Percentiles rank a stretch among this genome's conserved stretches.
phyloP scores from a whole-genome alignment of 2,888 invertebrate genomes.

The Nudaria mundana region DNA sequence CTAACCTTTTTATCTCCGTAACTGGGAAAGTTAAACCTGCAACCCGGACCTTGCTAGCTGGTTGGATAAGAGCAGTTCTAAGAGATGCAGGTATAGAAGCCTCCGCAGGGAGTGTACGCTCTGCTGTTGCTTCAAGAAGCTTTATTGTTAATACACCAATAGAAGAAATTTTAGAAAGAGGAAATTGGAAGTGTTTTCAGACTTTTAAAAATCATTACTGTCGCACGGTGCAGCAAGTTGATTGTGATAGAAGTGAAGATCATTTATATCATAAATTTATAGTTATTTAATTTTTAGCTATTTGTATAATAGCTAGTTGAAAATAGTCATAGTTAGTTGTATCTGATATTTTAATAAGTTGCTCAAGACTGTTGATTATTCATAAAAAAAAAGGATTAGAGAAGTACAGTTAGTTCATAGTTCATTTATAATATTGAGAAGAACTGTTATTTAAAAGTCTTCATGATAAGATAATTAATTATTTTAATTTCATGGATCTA shows the following conservation, averaged over 20 bases:
- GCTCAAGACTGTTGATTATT: too few species aligned
- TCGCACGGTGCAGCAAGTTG: background rate
- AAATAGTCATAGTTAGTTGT: too few species aligned
- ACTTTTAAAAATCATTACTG: conserved; percentile 3
- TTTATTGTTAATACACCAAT: background rate
- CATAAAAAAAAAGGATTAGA: too few species aligned
- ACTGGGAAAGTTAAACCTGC: background rate
- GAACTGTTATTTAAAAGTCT: background rate
- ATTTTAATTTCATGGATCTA: background rate
- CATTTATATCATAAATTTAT: background rate
- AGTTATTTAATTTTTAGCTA: too few species aligned
- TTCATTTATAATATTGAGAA: background rate
- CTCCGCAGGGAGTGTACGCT: background rate
- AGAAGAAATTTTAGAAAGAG: too few species aligned
- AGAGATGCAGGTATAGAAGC: background rate
- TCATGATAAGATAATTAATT: background rate
- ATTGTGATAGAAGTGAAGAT: background rate
- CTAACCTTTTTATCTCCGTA: background rate
- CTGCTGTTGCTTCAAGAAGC: background rate
- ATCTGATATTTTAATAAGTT: too few species aligned
- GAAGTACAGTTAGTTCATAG: background rate
- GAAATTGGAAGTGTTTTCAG: background rate
- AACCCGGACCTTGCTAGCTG: background rate
- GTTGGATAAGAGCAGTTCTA: conserved; percentile 1
- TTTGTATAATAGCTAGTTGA: too few species aligned